Conservation (phyloP, 1,140 invertebrate species). For the Acarapis woodi region DNA sequence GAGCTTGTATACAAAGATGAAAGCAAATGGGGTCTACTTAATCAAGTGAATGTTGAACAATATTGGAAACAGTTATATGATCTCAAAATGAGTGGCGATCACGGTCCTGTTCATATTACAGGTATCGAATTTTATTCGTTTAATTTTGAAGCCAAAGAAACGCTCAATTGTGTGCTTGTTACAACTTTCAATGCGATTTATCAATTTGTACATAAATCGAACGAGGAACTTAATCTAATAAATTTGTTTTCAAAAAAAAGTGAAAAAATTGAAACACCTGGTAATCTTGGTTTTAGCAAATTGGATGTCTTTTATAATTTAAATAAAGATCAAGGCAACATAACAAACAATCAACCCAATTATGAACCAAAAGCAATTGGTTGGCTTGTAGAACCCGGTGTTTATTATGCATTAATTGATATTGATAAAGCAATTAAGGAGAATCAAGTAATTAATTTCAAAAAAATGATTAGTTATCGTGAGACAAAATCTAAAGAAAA, state of each 20-base stretch:
- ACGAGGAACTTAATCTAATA: neutral
- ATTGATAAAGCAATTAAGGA: constrained; percentile 14
- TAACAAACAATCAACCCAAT: neutral
- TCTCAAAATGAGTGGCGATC: constrained; percentile 20
- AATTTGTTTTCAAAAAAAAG: constrained; percentile 13
- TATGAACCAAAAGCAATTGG: constrained; percentile 3
- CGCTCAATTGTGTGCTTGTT: constrained; percentile 35
- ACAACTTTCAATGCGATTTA: constrained; percentile 25
- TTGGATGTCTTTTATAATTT: constrained; percentile 44
- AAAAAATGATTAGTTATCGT: constrained; percentile 20
- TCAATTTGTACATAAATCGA: constrained; percentile 2
- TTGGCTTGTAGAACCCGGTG: constrained; percentile 17
- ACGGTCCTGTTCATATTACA: constrained; percentile 38
- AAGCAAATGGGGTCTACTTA: constrained; percentile 24
- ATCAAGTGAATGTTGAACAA: constrained; percentile 30
- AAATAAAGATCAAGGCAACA: constrained; percentile 20
- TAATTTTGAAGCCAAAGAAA: constrained; percentile 26
- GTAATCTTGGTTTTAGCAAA: constrained; percentile 39
- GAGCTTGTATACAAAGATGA: constrained; percentile 40
- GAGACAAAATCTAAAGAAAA: constrained; percentile 11
- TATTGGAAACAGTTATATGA: constrained; percentile 50
- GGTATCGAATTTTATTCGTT: constrained; percentile 48
- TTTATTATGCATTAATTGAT: constrained; percentile 19
- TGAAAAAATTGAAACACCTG: constrained; percentile 39
- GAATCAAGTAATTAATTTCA: constrained; percentile 27